Conservation (phyloP, 2,797 vertebrate genomes). For the Poecilia velifera region DNA sequence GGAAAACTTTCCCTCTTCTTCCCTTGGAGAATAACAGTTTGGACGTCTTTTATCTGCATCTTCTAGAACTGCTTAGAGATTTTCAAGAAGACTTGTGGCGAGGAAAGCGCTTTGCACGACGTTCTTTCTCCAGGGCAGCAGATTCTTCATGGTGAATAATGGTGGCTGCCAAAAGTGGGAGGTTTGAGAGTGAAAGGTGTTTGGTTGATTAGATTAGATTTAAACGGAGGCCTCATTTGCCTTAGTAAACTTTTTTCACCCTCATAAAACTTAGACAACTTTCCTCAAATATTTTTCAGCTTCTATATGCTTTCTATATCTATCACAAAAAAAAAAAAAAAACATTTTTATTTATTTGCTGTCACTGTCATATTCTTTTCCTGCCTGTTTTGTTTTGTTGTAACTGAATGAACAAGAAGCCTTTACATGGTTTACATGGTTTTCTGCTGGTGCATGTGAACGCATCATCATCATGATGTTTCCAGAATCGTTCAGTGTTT, state of each 20-base stretch:
- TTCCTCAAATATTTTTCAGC: neutral
- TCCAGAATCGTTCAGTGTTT: neutral
- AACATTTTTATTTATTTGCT: neutral
- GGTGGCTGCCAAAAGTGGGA: neutral
- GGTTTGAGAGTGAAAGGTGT: neutral
- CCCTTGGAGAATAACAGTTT: slow-evolving; percentile 22
- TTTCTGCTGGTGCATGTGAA: neutral
- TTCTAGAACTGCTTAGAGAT: slow-evolving; percentile 26
- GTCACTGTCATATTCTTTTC: neutral
- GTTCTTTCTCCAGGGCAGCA: slow-evolving; percentile 5
- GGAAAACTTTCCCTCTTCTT: slow-evolving; percentile 29
- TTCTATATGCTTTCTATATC: neutral
- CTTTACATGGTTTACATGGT: too few species aligned
- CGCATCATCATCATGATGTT: neutral
- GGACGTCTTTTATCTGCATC: slow-evolving; percentile 12
- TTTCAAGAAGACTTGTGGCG: slow-evolving; percentile 8
- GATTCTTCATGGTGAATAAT: neutral
- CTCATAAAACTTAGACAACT: neutral
- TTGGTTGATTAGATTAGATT: neutral
- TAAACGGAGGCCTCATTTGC: neutral
- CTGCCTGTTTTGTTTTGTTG: neutral
- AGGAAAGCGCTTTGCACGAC: slow-evolving; percentile 10
- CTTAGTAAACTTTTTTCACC: neutral
- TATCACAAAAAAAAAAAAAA: neutral
- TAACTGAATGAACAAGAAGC: neutral